phyloP scores from a whole-genome alignment of 2,113 vertebrate genomes.

The Salvelinus namaycush region DNA sequence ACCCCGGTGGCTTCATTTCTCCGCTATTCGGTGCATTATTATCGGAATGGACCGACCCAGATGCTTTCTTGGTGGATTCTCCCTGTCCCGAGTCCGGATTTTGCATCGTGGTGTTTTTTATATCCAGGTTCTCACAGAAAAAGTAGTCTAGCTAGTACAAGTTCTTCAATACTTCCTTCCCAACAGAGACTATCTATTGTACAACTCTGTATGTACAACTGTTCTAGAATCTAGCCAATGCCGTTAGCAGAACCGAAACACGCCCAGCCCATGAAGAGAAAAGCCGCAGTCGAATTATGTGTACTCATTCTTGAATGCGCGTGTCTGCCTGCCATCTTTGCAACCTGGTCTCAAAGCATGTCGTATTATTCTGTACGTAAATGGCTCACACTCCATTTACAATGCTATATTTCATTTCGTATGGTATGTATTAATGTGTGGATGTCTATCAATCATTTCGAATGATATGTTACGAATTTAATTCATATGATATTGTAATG shows the following conservation, averaged over 20 bases:
- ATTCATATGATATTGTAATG: no score
- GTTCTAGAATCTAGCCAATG: slow-evolving; percentile 6
- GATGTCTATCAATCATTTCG: no score
- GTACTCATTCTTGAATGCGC: slow-evolving; percentile 22
- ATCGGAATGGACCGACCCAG: slow-evolving; percentile 14
- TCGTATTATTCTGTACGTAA: no score
- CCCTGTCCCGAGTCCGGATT: slow-evolving; percentile 48
- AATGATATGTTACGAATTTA: no score
- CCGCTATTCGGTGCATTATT: slow-evolving; percentile 15
- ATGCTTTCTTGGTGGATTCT: slow-evolving; percentile 21
- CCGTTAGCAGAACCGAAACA: slow-evolving; percentile 60
- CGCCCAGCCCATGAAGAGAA: slow-evolving; percentile 40
- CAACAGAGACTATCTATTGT: background rate
- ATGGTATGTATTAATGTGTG: background rate
- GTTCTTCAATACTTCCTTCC: no score
- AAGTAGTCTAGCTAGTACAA: background rate
- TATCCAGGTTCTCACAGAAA: background rate
- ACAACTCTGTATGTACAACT: background rate
- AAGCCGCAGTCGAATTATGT: slow-evolving; percentile 19
- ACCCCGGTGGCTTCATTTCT: slow-evolving; percentile 40
- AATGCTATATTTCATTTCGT: background rate
- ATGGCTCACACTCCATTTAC: no score
- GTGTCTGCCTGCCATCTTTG: no score
- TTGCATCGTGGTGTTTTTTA: slow-evolving; percentile 35
- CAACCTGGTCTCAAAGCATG: no score